Percentiles rank a stretch among this genome's conserved stretches.
Conservation (phyloP, 2,888 invertebrate species). For the Pseudoips prasinana region DNA sequence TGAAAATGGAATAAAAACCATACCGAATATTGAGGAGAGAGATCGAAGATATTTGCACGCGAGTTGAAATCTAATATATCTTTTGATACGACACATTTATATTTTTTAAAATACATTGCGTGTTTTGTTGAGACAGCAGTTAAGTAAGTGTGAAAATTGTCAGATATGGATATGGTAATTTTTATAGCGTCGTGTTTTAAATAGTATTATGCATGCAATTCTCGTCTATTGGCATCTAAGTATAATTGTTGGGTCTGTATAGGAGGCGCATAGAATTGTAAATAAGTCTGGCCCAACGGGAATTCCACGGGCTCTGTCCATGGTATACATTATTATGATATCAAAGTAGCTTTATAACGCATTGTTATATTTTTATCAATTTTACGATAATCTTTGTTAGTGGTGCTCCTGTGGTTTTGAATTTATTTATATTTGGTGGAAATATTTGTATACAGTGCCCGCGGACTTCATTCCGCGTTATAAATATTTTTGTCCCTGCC, state of each 20-base stretch:
- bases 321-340: slow-evolving; percentile 24
- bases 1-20: slow-evolving; percentile 25
- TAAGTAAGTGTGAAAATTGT: slow-evolving; percentile 18
- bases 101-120: slow-evolving; percentile 23
- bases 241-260: slow-evolving; percentile 46
- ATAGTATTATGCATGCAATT: slow-evolving; percentile 25
- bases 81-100: slow-evolving; percentile 12
- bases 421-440: slow-evolving; percentile 1
- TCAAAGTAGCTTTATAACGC: slow-evolving; percentile 23
- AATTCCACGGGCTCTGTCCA: slow-evolving; percentile 28
- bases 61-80: slow-evolving; percentile 38
- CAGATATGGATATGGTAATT: slow-evolving; percentile 21
- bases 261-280: slow-evolving; percentile 29
- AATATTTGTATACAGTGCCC: no score
- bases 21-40: slow-evolving; percentile 31
- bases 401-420: slow-evolving; percentile 2
- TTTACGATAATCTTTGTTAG: slow-evolving; percentile 7
- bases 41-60: slow-evolving; percentile 56
- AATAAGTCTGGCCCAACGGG: slow-evolving; percentile 23
- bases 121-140: slow-evolving; percentile 16
- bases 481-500: no score
- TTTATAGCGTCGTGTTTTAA: slow-evolving; percentile 11
- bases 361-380: slow-evolving; percentile 19
- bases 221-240: slow-evolving; percentile 36
- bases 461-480: no score